Conservation (phyloP, 2,797 vertebrate species). For the Falco novaeseelandiae region DNA sequence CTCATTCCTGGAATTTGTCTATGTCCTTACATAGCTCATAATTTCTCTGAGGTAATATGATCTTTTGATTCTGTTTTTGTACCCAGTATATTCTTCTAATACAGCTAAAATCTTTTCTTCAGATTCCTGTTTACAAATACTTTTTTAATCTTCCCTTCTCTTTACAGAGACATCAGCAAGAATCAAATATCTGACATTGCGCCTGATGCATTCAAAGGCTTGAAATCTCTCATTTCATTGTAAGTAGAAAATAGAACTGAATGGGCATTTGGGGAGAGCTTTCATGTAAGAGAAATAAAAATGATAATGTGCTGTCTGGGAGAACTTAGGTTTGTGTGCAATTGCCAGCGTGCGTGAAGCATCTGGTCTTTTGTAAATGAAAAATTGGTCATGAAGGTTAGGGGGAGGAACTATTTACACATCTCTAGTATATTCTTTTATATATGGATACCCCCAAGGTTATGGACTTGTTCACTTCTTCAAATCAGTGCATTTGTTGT, state of each 20-base stretch:
- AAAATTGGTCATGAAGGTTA: constrained; percentile 67
- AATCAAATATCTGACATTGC: constrained; percentile 99
- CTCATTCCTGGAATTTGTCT: neutral
- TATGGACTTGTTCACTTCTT: constrained; percentile 58
- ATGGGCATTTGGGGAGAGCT: neutral
- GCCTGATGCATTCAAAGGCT: constrained; percentile 92
- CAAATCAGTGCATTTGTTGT: neutral
- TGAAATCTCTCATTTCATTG: constrained; percentile 95
- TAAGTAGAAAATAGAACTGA: constrained; percentile 81
- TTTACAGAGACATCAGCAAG: constrained; percentile 96
- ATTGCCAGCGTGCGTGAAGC: constrained; percentile 69
- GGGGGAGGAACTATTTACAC: constrained; percentile 56
- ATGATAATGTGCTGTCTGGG: constrained; percentile 52
- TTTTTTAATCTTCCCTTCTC: neutral
- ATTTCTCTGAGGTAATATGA: neutral
- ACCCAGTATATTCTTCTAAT: neutral
- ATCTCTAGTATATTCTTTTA: constrained; percentile 63
- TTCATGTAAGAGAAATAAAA: constrained; percentile 39
- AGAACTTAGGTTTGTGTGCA: constrained; percentile 59
- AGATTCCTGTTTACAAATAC: neutral
- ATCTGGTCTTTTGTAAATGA: constrained; percentile 74
- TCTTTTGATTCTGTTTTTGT: neutral
- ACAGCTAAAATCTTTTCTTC: neutral
- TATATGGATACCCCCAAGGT: constrained; percentile 57
- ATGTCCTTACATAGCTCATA: fast-evolving